Conservation (phyloP, 2,797 vertebrate genomes). For the Novumbra hubbsi region DNA sequence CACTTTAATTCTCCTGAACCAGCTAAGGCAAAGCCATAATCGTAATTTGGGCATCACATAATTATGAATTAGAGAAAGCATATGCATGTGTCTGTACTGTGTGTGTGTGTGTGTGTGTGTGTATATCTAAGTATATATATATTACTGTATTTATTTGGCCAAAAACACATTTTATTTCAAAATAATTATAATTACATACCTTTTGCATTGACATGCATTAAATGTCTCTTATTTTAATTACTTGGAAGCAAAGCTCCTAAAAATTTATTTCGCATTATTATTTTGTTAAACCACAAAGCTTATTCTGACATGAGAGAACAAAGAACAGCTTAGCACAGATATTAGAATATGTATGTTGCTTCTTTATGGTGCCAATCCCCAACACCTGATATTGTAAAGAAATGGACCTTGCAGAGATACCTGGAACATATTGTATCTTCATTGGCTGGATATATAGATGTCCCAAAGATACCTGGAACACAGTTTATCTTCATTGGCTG, state of each 20-base stretch:
- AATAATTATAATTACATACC: neutral
- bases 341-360: neutral
- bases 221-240: neutral
- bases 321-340: neutral
- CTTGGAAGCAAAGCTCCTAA: neutral
- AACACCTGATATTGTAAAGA: neutral
- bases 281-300: too few species aligned
- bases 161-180: neutral
- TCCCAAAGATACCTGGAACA: slow-evolving; percentile 41
- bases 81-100: too few species aligned
- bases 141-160: neutral
- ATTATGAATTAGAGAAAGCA: too few species aligned
- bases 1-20: too few species aligned
- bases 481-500: too few species aligned
- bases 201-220: neutral
- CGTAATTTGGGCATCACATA: too few species aligned
- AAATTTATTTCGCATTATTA: too few species aligned
- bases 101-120: too few species aligned
- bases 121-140: too few species aligned
- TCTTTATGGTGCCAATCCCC: neutral
- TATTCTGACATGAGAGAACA: neutral
- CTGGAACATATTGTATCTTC: slow-evolving; percentile 17
- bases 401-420: neutral
- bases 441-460: slow-evolving; percentile 32
- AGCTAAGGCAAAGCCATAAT: neutral